Evolutionary conservation across 2,797 vertebrate genomes (phyloP).

Genomic region (Lepilemur ruficaudatus): DNA sequence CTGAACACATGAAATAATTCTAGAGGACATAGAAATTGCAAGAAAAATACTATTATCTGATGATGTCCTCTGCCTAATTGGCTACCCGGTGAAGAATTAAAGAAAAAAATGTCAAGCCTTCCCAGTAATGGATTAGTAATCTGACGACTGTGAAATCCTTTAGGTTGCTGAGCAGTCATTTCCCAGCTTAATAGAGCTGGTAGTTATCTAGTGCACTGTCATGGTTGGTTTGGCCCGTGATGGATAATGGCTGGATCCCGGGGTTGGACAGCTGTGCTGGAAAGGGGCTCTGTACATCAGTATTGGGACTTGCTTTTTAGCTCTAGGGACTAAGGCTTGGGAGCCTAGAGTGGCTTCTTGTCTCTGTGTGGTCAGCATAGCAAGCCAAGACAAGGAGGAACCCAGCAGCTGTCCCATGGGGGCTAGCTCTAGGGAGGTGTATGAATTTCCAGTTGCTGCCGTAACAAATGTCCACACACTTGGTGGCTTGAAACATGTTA

Average conservation of each 20-base stretch:
- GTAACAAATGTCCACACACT: background rate
- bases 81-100: slow-evolving; percentile 53
- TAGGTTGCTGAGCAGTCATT: slow-evolving; percentile 64
- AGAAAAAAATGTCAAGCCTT: slow-evolving; percentile 49
- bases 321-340: background rate
- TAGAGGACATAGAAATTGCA: slow-evolving; percentile 3
- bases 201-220: slow-evolving; percentile 62
- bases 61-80: slow-evolving; percentile 63
- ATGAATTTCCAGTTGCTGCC: background rate
- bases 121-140: slow-evolving; percentile 63
- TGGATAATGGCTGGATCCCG: slow-evolving; percentile 66
- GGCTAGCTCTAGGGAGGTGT: background rate
- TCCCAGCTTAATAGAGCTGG: slow-evolving; percentile 73
- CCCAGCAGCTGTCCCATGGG: background rate
- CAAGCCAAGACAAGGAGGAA: background rate
- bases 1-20: slow-evolving; percentile 46
- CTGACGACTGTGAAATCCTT: slow-evolving; percentile 62
- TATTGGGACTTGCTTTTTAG: background rate
- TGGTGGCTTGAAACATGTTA: background rate
- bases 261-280: slow-evolving; percentile 50
- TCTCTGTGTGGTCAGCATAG: background rate
- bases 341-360: background rate
- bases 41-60: slow-evolving; percentile 56
- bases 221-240: slow-evolving; percentile 64
- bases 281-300: slow-evolving; percentile 15